Conservation (phyloP, 2,113 vertebrate species). For the Stegostoma tigrinum region DNA sequence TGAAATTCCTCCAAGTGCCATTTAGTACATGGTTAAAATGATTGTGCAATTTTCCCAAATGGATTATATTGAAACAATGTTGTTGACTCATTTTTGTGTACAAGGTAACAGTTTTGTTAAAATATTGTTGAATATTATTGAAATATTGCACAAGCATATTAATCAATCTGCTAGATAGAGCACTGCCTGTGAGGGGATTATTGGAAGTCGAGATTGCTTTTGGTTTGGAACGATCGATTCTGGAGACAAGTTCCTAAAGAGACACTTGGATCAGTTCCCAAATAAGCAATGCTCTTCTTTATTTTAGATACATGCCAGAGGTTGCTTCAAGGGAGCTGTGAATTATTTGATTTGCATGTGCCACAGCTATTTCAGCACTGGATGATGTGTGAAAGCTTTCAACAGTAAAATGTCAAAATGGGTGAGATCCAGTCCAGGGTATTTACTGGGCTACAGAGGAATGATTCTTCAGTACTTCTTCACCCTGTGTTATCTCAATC, state of each 20-base stretch:
- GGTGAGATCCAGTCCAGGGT: not conserved
- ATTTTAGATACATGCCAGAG: no score
- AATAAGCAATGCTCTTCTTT: not conserved
- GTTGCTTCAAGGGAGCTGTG: not conserved
- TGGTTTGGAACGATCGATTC: not conserved
- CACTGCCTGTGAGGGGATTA: not conserved
- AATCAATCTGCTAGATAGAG: not conserved
- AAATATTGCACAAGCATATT: not conserved
- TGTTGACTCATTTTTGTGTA: not conserved
- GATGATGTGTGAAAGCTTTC: not conserved
- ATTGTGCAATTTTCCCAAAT: not conserved
- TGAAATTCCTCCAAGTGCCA: not conserved
- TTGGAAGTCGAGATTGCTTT: not conserved
- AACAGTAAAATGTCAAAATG: not conserved
- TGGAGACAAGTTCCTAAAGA: conserved; percentile 6
- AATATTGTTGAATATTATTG: not conserved
- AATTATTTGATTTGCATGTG: not conserved
- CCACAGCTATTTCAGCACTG: not conserved
- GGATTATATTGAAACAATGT: not conserved
- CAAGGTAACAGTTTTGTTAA: not conserved
- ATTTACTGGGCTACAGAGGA: not conserved
- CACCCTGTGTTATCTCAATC: not conserved
- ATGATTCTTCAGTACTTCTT: not conserved
- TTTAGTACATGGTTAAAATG: not conserved
- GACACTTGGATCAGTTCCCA: conserved; percentile 8